These are phyloP conservation scores for Leontopithecus rosalia DNA, from an alignment of 2,797 vertebrate species.

Conservation along the genomic window DNA sequence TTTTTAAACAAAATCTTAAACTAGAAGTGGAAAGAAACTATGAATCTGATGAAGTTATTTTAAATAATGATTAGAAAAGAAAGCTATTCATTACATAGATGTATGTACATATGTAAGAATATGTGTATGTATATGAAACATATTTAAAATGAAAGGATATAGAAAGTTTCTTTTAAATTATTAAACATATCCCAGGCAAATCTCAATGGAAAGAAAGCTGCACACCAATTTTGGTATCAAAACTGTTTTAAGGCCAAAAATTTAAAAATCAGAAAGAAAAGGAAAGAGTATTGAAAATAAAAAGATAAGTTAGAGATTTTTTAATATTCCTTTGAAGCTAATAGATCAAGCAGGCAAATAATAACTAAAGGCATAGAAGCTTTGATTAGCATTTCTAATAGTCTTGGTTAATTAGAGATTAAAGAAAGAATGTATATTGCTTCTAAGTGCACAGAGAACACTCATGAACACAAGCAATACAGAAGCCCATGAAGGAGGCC, in stretches of 20 bases:
- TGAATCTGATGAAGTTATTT: neutral
- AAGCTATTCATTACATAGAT: neutral
- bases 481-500: neutral
- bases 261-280: neutral
- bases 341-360: neutral
- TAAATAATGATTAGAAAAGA: neutral
- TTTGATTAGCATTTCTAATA: neutral
- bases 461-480: too few species aligned
- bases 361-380: neutral
- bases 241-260: neutral
- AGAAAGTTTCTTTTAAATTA: neutral
- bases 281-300: neutral
- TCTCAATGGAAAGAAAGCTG: neutral
- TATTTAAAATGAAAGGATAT: neutral
- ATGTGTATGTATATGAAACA: neutral
- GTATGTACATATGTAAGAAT: too few species aligned
- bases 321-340: neutral
- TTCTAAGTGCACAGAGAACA: neutral
- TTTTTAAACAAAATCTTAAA: neutral
- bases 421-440: neutral
- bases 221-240: neutral
- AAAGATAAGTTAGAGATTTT: neutral
- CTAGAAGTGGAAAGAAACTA: neutral
- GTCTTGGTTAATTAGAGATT: neutral
- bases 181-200: neutral